Evolutionary conservation across 1,140 invertebrate species (phyloP), one percentile per base, ranked within the genome.

Genomic region (Leptopilina boulardi): DNA sequence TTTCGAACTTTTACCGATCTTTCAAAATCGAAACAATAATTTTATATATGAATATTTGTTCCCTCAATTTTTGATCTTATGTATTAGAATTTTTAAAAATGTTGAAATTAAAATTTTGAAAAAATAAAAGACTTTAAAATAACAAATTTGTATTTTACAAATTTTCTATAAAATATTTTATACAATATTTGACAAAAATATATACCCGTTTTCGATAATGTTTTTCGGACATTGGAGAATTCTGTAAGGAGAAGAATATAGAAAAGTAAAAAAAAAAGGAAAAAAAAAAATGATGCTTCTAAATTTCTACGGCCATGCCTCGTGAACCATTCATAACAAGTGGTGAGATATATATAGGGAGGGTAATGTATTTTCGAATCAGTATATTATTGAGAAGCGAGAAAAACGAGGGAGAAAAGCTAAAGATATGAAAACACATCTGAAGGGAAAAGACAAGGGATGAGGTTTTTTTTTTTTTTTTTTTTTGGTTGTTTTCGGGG

Each of bases 181-280:
- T n/a, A n/a, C n/a, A n/a, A n/a, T n/a, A n/a, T n/a, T n/a, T n/a
- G n/a, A n/a, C 9, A 6, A 9, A 11, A 18, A 13, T 3, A 59
- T 34, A 34, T 0, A 30, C n/a, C 70, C 74, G 70, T 76, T 76
- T 78, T 76, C 74, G 76, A 77, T 75, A 88, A 90, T 90, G 89
- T 88, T 90, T 90, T 89, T 91, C 88, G 88, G 89, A 90, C 88
- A 85, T 87, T 87, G 86, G 81, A 56, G 72, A 44, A 79, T 34
- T 51, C 51, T 47, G 26, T n/a, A 44, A n/a, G 59, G 8, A 38
- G 5, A 38, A 38, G 5, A 38, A 38, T 38, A 38, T 2, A 34
- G 30, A 34, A 34, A 34, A 34, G 30, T 34, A 34, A 34, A 34
- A 6, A 34, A 34, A 34, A 34, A 6, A 38, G 54, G 56, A n/a